These are phyloP conservation scores for Papilio gigon DNA, from an alignment of 2,888 invertebrate genomes.

Conservation along the genomic window DNA sequence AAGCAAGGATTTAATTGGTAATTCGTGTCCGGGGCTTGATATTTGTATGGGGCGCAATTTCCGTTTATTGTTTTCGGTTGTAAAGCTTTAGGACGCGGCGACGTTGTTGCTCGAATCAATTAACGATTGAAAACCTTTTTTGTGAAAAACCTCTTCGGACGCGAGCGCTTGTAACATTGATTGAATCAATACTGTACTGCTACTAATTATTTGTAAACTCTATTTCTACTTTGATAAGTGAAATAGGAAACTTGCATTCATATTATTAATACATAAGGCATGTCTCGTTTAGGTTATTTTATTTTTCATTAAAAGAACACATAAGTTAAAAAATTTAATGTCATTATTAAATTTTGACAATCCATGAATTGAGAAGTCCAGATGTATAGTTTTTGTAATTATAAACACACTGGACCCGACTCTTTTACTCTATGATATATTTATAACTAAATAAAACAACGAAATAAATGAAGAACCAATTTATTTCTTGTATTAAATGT, in stretches of 20 bases:
- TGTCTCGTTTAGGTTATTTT: not conserved
- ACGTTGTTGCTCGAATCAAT: constrained; percentile 48
- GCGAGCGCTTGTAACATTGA: constrained; percentile 32
- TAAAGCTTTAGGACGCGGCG: constrained; percentile 48
- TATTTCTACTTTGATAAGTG: not conserved
- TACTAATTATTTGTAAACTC: constrained; percentile 21
- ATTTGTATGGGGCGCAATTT: constrained; percentile 48
- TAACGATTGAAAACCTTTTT: constrained; percentile 43
- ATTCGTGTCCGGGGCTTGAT: constrained; percentile 60
- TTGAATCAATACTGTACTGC: constrained; percentile 33
- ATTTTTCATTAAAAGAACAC: no score
- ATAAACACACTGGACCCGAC: not conserved
- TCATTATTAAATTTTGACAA: no score
- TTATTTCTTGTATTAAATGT: constrained; percentile 26
- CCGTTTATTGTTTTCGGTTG: constrained; percentile 58
- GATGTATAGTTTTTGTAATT: not conserved
- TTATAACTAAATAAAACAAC: constrained; percentile 14
- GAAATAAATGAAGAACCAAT: constrained; percentile 27
- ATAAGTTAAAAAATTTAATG: no score
- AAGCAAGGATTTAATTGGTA: constrained; percentile 79
- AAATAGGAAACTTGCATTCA: not conserved
- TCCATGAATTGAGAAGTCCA: no score
- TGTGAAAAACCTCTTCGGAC: constrained; percentile 22
- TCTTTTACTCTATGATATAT: not conserved
- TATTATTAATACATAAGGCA: not conserved